Base-by-base conservation (phyloP, 2,888 invertebrate genomes). In the Chaetogeoica ovagalla region DNA sequence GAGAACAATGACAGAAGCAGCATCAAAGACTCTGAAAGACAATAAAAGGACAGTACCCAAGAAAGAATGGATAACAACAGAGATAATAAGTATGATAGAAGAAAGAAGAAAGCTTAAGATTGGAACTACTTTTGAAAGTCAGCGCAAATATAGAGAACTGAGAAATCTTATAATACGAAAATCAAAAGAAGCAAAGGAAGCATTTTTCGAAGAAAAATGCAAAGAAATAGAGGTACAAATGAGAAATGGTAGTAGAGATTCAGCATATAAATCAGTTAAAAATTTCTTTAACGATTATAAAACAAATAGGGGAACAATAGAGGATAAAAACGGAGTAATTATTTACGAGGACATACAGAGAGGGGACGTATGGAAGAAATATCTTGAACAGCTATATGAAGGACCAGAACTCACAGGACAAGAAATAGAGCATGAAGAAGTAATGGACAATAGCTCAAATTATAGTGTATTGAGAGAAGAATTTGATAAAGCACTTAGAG, bases 81-180 rank as follows among this genome's bases (percentile, higher is more conserved):
- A 71, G 48, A 52, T 71, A 69, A 19, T 30, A 71, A 62, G 65
- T 63, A 81, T 70, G 55, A 72, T 72, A 70, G 65, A 65, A 62
- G 81, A 81, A 72, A 76, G 70, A 66, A 75, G 60, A 43, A 73
- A 66, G 57, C 39, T 65, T 63, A 69, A 69, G 59, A 63, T 23
- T 68, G 68, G 52, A 15, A 77, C 57, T 66, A 77, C 77, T 43
- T 19, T 57, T 68, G 37, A 48, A 70, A 19, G 21, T 59, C 17
- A 57, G 75, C 43, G 66, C 23, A 59, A 69, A 62, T 68, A 75
- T 8, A 73, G 21, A 15, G 73, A 57, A 69, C 57, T 81, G 57
- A 81, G 63, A 65, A 81, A 81, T 66, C 74, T 63, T 66, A 30
- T 81, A 66, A 75, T 76, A 60, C 55, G 76, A 75, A 70, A 76